These are phyloP conservation scores for Drosophila fulvimacula DNA, from an alignment of 2,888 invertebrate genomes.

Conservation along the genomic window DNA sequence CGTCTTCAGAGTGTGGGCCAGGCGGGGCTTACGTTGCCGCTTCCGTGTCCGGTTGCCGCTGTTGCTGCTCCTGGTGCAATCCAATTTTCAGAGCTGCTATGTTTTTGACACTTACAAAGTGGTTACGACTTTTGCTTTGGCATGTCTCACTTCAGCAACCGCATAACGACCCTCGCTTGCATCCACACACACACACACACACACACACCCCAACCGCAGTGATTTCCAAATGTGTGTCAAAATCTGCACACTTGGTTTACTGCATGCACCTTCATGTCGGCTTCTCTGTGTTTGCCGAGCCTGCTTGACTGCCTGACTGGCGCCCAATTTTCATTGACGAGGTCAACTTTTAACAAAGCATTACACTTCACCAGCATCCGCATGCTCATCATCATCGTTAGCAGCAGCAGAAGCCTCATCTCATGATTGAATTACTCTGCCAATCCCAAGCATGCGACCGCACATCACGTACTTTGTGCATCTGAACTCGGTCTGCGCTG, in stretches of 20 bases:
- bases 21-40: conserved; percentile 35
- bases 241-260: conserved; percentile 58
- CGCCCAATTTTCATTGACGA: conserved; percentile 66
- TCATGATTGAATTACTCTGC: conserved; percentile 31
- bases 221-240: conserved; percentile 76
- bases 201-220: conserved; percentile 30
- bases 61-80: conserved; percentile 58
- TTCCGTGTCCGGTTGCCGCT: conserved; percentile 63
- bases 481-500: conserved; percentile 30
- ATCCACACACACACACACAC: conserved; percentile 22
- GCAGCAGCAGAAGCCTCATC: conserved; percentile 13
- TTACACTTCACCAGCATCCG: conserved; percentile 45
- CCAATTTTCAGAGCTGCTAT: conserved; percentile 77
- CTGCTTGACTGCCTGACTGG: conserved; percentile 36
- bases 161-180: conserved; percentile 51
- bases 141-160: conserved; percentile 78
- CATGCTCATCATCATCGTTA: conserved; percentile 13
- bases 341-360: conserved; percentile 71
- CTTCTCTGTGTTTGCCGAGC: conserved; percentile 21
- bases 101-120: conserved; percentile 78
- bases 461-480: conserved; percentile 31
- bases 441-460: conserved; percentile 19
- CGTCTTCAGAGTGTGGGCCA: conserved; percentile 31
- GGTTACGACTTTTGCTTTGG: conserved; percentile 79
- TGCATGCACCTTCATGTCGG: conserved; percentile 19